A percentile compares a stretch with the other conserved stretches of the same genome.
Evolutionary conservation across 2,113 vertebrate genomes (phyloP).

Genomic region (Atlantisia rogersi): DNA sequence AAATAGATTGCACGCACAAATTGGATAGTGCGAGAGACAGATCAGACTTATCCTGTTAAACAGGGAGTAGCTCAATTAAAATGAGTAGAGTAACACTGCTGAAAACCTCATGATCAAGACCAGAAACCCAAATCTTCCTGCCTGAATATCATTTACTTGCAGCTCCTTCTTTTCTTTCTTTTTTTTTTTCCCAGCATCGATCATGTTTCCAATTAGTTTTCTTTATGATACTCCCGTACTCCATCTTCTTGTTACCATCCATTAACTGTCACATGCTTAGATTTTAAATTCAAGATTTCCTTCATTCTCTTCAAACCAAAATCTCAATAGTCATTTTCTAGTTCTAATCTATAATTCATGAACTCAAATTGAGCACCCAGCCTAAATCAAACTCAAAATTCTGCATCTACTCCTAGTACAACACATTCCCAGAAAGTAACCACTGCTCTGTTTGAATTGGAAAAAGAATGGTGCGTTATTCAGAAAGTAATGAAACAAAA

Average conservation of each 20-base stretch:
- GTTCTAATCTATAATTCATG: constrained; percentile 81
- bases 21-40: constrained; percentile 20
- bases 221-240: constrained; percentile 29
- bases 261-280: constrained; percentile 63
- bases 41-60: constrained; percentile 63
- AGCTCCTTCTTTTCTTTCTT: not conserved
- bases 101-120: constrained; percentile 43
- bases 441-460: constrained; percentile 15
- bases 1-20: constrained; percentile 27
- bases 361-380: constrained; percentile 71
- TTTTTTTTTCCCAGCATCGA: not conserved
- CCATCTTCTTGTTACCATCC: constrained; percentile 59
- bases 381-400: constrained; percentile 73
- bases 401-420: constrained; percentile 60
- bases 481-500: constrained; percentile 63
- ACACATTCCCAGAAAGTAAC: constrained; percentile 40
- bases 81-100: constrained; percentile 37
- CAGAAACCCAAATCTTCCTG: constrained; percentile 53
- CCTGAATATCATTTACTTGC: constrained; percentile 11
- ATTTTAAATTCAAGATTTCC: constrained; percentile 78
- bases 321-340: constrained; percentile 73
- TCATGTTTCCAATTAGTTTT: constrained; percentile 66
- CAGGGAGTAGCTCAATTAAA: constrained; percentile 46
- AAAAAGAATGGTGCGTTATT: constrained; percentile 60
- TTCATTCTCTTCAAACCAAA: constrained; percentile 74